Conservation (phyloP, 2,888 invertebrate genomes). For the Rugalucina vietnamica region DNA sequence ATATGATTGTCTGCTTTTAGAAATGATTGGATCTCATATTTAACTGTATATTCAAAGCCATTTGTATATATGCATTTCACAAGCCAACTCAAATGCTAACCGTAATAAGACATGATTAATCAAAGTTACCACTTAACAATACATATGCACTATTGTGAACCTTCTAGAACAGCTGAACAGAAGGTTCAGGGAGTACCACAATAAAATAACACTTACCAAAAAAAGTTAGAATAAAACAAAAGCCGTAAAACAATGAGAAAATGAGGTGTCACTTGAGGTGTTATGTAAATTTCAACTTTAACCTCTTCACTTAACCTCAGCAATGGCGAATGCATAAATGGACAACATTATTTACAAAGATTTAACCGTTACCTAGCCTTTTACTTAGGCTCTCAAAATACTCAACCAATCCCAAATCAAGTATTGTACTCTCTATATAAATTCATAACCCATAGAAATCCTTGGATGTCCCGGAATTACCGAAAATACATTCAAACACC, state of each 20-base stretch:
- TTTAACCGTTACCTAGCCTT: background rate
- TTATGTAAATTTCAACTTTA: too few species aligned
- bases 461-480: conserved; percentile 10
- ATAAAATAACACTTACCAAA: too few species aligned
- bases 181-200: too few species aligned
- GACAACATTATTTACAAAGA: conserved; percentile 20
- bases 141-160: background rate
- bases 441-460: conserved; percentile 13
- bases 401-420: conserved; percentile 18
- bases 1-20: background rate
- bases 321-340: background rate
- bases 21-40: background rate
- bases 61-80: too few species aligned
- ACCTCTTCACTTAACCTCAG: background rate
- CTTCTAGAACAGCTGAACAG: background rate
- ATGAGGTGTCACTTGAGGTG: too few species aligned
- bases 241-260: too few species aligned
- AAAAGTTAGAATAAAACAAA: too few species aligned
- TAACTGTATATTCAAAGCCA: background rate
- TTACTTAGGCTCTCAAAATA: too few species aligned
- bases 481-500: conserved; percentile 22
- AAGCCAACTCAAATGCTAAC: too few species aligned
- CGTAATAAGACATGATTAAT: too few species aligned
- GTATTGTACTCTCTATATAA: conserved; percentile 17
- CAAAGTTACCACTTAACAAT: too few species aligned